phyloP scores from a whole-genome alignment of 2,797 vertebrate genomes.

The Linurgus olivaceus region DNA sequence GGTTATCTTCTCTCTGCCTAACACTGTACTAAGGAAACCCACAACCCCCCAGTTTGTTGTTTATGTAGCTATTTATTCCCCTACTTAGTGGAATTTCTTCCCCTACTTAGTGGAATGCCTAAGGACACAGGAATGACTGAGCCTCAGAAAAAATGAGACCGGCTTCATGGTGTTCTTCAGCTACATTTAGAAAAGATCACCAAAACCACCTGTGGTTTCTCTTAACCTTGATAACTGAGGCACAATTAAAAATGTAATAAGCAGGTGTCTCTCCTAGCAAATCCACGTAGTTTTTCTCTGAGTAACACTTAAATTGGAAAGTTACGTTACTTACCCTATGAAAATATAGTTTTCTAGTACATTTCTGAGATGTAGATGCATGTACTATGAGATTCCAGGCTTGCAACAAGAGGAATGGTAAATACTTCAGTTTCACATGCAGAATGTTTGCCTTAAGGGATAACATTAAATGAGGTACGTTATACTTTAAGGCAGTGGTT shows the following conservation, averaged over 20 bases:
- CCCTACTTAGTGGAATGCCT: constrained; percentile 34
- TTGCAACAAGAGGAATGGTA: constrained; percentile 21
- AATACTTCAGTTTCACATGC: neutral
- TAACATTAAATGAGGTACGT: neutral
- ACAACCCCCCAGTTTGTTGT: neutral
- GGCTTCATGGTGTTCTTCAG: neutral
- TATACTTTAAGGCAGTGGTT: constrained; percentile 8
- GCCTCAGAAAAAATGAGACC: neutral
- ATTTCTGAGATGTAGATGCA: constrained; percentile 33
- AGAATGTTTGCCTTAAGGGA: constrained; percentile 28
- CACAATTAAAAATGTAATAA: constrained; percentile 40
- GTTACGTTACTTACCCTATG: neutral
- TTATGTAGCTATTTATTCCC: constrained; percentile 67
- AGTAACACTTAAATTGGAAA: constrained; percentile 24
- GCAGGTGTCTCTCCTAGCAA: constrained; percentile 45
- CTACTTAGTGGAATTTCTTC: constrained; percentile 33
- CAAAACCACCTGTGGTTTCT: neutral
- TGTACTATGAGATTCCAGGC: constrained; percentile 14
- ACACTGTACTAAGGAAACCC: constrained; percentile 17
- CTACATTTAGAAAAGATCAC: neutral
- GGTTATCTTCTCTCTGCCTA: constrained; percentile 50
- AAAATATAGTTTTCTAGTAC: constrained; percentile 39
- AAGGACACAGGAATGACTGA: constrained; percentile 32
- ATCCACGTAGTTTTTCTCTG: constrained; percentile 38
- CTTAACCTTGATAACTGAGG: constrained; percentile 34